Evolutionary conservation across 2,888 invertebrate species (phyloP), one percentile per base, ranked within the genome.

Genomic region (Ischnura elegans): DNA sequence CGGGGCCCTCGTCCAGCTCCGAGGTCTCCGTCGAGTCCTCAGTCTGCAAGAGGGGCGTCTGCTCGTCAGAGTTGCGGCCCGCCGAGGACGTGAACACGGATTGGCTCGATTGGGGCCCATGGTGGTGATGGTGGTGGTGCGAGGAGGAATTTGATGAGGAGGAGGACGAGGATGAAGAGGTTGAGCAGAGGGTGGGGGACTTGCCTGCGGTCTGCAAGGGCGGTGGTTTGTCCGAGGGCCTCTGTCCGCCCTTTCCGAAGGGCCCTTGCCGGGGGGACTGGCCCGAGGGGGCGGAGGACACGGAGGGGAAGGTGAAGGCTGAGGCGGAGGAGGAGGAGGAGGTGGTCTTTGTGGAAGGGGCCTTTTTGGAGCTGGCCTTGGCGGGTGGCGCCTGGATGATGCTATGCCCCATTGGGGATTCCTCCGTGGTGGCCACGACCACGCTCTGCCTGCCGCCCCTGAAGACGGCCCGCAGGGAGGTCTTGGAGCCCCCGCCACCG

Each of bases 61-160:
- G 94, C 97, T 95, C 94, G 97, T 96, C 96, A 21, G 94, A 94
- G 95, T 96, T 95, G 96, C 97, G 95, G 95, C 96, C 96, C 6
- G 47, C 96, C 96, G 96, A 84, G 96, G 96, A 95, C 94, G 93
- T 93, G 94, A n/a, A 93, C 94, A 47, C 42, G 93, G 93, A 55
- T 93, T 47, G 87, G 21, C 76, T 93, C 51, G 51, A 47, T 5
- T 47, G 84, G 47, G 93, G 47, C 61, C 94, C 96, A 0, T 4
- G n/a, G 61, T 51, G 51, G 51, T 51, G 51, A 8, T 51, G 51
- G 0, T 3, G 13, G 8, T 51, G 51, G 51, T 51, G 51, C 51
- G 51, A 51, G 93, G 96, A 96, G 16, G 51, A 51, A 19, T 3
- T 6, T 13, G 4, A 6, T 3, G 51, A 51, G 61, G 76, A 76